Conservation (phyloP, 2,797 vertebrate species). For the Chelidonichthys spinosus region DNA sequence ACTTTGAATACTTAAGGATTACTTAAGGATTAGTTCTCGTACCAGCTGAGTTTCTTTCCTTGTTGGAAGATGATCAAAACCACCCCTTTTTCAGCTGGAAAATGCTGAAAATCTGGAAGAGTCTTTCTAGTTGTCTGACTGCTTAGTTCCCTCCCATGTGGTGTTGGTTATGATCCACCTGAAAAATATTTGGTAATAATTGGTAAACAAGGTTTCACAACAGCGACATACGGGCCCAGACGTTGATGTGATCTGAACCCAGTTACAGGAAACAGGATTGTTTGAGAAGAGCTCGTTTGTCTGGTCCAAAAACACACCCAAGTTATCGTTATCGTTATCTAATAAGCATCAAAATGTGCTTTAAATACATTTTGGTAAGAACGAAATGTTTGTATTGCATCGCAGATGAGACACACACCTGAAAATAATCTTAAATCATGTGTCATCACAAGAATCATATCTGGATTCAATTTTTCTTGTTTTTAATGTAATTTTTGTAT, state of each 20-base stretch:
- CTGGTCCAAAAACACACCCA: background rate
- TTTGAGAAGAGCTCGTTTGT: background rate
- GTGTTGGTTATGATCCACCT: no score
- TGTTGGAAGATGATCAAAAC: background rate
- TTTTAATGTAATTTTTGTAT: no score
- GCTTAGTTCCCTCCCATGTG: background rate
- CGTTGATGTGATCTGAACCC: background rate
- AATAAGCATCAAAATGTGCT: no score
- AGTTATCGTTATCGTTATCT: no score
- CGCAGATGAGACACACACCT: no score
- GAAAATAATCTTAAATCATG: no score
- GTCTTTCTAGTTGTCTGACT: background rate
- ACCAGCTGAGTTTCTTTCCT: background rate
- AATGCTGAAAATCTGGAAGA: background rate
- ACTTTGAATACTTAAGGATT: background rate
- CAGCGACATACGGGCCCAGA: no score
- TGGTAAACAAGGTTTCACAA: background rate
- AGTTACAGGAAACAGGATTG: rapidly evolving
- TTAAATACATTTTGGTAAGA: no score
- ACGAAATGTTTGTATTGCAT: no score
- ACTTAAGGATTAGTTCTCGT: background rate
- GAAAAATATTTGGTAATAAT: no score
- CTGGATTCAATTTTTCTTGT: no score
- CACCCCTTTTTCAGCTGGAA: background rate
- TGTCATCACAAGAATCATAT: no score